Evolutionary conservation across 1,140 invertebrate species (phyloP), one percentile per base, ranked within the genome.

Genomic region (Zaprionus camerounensis): DNA sequence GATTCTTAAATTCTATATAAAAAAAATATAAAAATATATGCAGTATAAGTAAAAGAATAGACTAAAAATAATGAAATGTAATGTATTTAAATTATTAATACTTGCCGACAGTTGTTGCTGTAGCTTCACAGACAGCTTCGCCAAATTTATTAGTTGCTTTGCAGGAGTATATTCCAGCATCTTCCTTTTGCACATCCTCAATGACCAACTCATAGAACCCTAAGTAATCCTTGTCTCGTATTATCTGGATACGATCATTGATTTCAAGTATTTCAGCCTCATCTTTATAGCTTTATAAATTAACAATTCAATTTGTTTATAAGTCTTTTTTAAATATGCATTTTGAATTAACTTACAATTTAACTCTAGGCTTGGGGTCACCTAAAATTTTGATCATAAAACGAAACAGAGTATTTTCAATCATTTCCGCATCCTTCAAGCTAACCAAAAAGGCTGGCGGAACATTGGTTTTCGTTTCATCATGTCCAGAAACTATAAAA

Each of bases 201-300:
- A 99, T 98, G 2, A 98, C 95, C 24, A 99, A 84, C 92, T 98
- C 97, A 93, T 98, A 99, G 82, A 96, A 98, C 46, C 98, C 98
- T 28, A 95, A 95, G 15, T 97, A 96, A 6, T 96, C 95, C 77
- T 95, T 96, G 65, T 95, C 97, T 36, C 94, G 95, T 61, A 96
- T 93, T 24, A 98, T 95, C 75, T 95, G 95, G 15, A 98, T 94
- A 12, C 97, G 95, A 12, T 96, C 95, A 59, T 96, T 94, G 9
- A 94, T 94, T 46, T 95, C 93, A 2, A 94, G 94, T 59, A 99
- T 95, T 79, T 95, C 94, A 44, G 95, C 94, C 26, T 95, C 96
- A 91, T 99, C 96, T 91, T 98, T 98, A 92, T 94, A 98, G 93
- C 98, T 99, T 85, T 36, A 92, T 9, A 46, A 46, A 46, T 46